Evolutionary conservation across 2,888 invertebrate genomes (phyloP).

Genomic region (Panzeria rudis): DNA sequence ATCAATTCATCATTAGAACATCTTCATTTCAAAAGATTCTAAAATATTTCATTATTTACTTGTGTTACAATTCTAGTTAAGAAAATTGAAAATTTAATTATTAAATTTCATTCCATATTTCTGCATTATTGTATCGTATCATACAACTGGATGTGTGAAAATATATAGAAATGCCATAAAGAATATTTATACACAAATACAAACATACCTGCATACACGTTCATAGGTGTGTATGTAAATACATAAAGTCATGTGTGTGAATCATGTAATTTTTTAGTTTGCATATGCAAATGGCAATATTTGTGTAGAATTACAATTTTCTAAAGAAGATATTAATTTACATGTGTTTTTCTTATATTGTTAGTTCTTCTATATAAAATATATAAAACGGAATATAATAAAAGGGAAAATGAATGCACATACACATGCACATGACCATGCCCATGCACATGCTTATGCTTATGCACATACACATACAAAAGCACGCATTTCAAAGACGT

Average conservation of each 20-base stretch:
- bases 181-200: neutral
- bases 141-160: neutral
- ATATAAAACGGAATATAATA: neutral
- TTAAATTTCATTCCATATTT: conserved; percentile 46
- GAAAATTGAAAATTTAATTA: conserved; percentile 47
- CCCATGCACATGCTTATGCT: conserved; percentile 19
- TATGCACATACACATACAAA: too few species aligned
- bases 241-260: neutral
- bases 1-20: conserved; percentile 12
- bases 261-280: conserved; percentile 16
- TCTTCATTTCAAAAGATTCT: conserved; percentile 7
- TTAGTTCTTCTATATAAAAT: conserved; percentile 24
- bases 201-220: neutral
- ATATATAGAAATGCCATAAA: neutral
- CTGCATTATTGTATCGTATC: neutral
- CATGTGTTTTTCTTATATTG: conserved; percentile 36
- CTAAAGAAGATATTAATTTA: conserved; percentile 54
- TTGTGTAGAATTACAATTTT: conserved; percentile 46
- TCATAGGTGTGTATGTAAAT: neutral
- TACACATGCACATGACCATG: conserved; percentile 13
- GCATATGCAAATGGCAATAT: conserved; percentile 25
- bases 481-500: neutral
- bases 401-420: conserved; percentile 1
- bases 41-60: conserved; percentile 26
- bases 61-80: neutral